phyloP scores from a whole-genome alignment of 2,888 invertebrate genomes.

The Digitonthophagus gazella region DNA sequence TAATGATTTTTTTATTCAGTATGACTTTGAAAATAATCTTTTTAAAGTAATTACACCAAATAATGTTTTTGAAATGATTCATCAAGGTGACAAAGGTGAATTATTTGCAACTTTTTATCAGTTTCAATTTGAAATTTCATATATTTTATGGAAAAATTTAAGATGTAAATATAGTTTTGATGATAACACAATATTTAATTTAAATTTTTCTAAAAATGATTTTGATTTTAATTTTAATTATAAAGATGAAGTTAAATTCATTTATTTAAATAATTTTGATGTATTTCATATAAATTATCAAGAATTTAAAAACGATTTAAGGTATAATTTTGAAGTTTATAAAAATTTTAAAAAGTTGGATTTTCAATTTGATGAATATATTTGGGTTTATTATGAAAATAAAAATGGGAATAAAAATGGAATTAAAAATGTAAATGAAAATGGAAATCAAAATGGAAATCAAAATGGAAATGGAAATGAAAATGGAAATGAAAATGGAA shows the following conservation, averaged over 20 bases:
- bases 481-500: too few species aligned
- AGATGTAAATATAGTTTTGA: too few species aligned
- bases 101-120: too few species aligned
- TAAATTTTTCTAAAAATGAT: not conserved
- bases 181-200: too few species aligned
- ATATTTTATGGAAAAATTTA: not conserved
- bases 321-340: not conserved
- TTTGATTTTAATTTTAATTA: not conserved
- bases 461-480: too few species aligned
- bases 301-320: not conserved
- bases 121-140: not conserved
- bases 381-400: too few species aligned
- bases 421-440: too few species aligned
- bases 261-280: not conserved
- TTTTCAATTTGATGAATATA: not conserved
- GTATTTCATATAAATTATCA: not conserved
- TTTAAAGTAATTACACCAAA: not conserved
- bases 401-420: too few species aligned
- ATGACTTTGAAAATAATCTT: slow-evolving; percentile 2
- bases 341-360: slow-evolving; percentile 9
- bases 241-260: not conserved
- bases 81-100: not conserved
- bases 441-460: too few species aligned
- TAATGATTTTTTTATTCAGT: not conserved
- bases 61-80: not conserved